phyloP scores from a whole-genome alignment of 2,888 invertebrate genomes.

The Megalurothrips usitatus region DNA sequence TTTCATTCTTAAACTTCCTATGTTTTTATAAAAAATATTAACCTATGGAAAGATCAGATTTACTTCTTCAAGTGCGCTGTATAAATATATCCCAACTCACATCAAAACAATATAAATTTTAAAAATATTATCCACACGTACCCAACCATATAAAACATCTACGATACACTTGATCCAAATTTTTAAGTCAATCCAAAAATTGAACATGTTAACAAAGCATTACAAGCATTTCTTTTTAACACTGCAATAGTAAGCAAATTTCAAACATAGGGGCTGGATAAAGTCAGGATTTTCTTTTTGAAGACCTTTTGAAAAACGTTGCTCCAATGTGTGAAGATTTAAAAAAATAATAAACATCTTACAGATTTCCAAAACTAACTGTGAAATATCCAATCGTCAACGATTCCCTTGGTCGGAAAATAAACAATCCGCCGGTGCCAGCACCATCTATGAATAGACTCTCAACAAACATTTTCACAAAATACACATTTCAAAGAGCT shows the following conservation, averaged over 20 bases:
- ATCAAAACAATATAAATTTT: not conserved
- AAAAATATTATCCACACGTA: not conserved
- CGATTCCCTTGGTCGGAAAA: slow-evolving; percentile 2
- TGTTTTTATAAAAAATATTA: not conserved
- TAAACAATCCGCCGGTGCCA: slow-evolving; percentile 8
- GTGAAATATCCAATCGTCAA: slow-evolving; percentile 13
- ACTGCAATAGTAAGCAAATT: not conserved
- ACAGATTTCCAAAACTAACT: slow-evolving; percentile 6
- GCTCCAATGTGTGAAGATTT: not conserved
- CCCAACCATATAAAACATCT: not conserved
- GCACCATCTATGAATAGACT: not conserved
- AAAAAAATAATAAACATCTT: not conserved
- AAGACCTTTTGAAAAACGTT: not conserved
- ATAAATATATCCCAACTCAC: not conserved
- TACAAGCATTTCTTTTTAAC: not conserved
- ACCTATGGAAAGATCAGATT: not conserved
- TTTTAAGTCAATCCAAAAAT: not conserved
- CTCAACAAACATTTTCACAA: not conserved
- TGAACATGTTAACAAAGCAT: not conserved
- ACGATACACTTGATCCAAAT: not conserved
- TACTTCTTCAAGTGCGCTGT: not conserved
- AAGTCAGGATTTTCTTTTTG: not conserved
- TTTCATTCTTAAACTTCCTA: not conserved
- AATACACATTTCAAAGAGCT: not conserved
- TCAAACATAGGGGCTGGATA: not conserved